Evolutionary conservation across 1,140 invertebrate species (phyloP).

Genomic region (Pogonognathellus flavescens): DNA sequence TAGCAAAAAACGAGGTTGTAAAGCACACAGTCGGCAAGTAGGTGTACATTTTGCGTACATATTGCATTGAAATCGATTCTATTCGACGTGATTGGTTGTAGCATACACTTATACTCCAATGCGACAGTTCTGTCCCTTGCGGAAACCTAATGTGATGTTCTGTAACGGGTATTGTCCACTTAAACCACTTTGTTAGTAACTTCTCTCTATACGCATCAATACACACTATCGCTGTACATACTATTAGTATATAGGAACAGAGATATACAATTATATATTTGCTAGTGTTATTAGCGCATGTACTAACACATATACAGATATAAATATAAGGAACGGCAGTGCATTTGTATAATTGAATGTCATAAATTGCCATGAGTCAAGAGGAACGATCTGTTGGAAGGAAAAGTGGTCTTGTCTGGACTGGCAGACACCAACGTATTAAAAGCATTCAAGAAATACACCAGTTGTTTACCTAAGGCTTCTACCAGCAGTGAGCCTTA

Average conservation of each 20-base stretch:
- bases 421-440: background rate
- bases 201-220: no score
- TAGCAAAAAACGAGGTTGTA: no score
- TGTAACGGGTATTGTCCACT: no score
- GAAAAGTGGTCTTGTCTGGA: background rate
- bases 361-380: slow-evolving; percentile 46
- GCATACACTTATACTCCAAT: slow-evolving; percentile 1
- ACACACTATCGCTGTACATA: no score
- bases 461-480: slow-evolving; percentile 28
- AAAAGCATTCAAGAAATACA: slow-evolving; percentile 15
- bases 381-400: slow-evolving; percentile 20
- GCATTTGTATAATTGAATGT: slow-evolving; percentile 50
- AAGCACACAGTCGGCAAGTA: no score
- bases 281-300: no score
- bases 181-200: no score
- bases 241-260: no score
- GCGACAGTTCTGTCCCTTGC: background rate
- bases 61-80: background rate
- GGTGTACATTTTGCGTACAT: background rate
- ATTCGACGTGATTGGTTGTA: slow-evolving; percentile 35
- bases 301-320: no score
- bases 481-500: background rate
- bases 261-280: no score
- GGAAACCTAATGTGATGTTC: no score
- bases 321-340: slow-evolving; percentile 16